Evolutionary conservation across 2,888 invertebrate species (phyloP), one percentile per base, ranked within the genome.

Genomic region (Byasa hedistus): DNA sequence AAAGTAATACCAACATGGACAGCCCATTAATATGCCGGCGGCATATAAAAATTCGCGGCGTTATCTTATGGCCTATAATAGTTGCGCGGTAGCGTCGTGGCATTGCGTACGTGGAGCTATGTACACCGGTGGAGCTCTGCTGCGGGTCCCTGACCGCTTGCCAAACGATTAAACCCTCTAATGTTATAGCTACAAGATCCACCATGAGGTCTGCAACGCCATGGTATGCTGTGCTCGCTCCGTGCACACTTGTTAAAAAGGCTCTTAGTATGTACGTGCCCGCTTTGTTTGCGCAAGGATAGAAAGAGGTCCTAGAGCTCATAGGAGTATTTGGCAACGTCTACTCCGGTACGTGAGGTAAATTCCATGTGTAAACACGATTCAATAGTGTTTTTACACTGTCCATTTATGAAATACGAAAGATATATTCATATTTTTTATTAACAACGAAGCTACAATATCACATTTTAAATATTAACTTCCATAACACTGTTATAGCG

Each of bases 11-110:
- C 72, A 73, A 73, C 72, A 68, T 71, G 70, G 65, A 64, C 69
- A 65, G 66, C 66, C 65, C 68, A 64, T 75, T 74, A 70, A 71
- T 76, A 79, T 77, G 73, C 79, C 72, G 69, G 69, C 68, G 71
- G 77, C 75, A 79, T 79, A 77, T 79, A 81, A 83, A 82, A 83
- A 81, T 77, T 77, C 73, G 79, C 75, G 70, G 74, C 76, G 77
- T 80, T 81, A 86, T 83, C 83, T 84, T 71, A 64, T 66, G 68
- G 72, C 73, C 69, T 71, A 72, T 67, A 69, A 77, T 76, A 74
- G 75, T 76, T 80, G 76, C 77, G 78, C 83, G 77, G 80, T 81
- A 79, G 81, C 75, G 76, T 44, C 55, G 60, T 21, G 60, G 48
- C 66, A 39, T 24, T 32, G 66, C 54, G 52, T 63, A 66, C 66